Percentiles rank a stretch among this genome's conserved stretches.
phyloP scores from a whole-genome alignment of 2,113 vertebrate species.

The Onychostruthus taczanowskii region DNA sequence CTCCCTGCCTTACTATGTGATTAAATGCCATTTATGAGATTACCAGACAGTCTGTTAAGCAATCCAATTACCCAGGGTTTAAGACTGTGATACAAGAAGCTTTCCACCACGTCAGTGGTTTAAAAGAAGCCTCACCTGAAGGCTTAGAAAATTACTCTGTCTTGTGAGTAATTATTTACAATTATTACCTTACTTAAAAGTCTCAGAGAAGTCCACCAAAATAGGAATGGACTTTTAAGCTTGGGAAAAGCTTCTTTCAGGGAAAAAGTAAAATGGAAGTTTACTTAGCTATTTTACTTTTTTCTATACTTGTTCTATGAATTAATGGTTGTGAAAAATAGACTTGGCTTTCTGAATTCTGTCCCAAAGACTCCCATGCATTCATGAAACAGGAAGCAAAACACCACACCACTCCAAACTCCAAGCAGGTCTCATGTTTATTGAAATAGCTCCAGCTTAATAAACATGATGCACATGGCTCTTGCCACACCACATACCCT shows the following conservation, averaged over 20 bases:
- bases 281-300: not conserved
- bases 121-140: not conserved
- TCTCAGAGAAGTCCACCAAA: not conserved
- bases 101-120: not conserved
- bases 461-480: not conserved
- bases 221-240: not conserved
- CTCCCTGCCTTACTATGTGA: not conserved
- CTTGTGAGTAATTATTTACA: not conserved
- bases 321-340: not conserved
- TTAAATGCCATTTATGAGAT: conserved; percentile 9
- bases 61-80: not conserved
- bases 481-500: not conserved
- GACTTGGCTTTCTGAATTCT: not conserved
- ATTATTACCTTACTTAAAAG: not conserved
- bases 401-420: not conserved
- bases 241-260: not conserved
- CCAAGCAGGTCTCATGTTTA: conserved; percentile 9
- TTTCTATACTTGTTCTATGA: not conserved
- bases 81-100: not conserved
- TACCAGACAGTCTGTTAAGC: not conserved
- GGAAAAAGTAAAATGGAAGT: not conserved
- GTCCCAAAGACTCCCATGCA: not conserved
- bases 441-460: not conserved
- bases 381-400: not conserved
- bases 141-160: not conserved